Percentiles rank a stretch among this genome's conserved stretches.
Evolutionary conservation across 2,113 vertebrate genomes (phyloP).

Genomic region (Acanthochromis polyacanthus): DNA sequence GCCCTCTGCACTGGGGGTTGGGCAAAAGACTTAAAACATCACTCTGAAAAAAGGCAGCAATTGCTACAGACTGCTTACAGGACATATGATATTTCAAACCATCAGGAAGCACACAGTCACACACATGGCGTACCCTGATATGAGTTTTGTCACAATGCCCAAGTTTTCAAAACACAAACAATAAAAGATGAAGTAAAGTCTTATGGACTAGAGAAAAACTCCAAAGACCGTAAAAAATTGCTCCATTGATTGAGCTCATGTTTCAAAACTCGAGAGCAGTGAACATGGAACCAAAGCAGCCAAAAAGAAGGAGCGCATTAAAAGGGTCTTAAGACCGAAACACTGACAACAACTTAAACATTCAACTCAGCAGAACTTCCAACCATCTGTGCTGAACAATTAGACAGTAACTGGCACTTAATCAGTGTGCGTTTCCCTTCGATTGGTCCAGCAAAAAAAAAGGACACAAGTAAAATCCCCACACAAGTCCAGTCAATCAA

Average conservation of each 20-base stretch:
- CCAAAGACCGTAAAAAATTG: slow-evolving; percentile 20
- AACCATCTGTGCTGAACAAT: slow-evolving; percentile 57
- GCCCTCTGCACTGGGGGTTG: slow-evolving; percentile 66
- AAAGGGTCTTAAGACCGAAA: slow-evolving; percentile 45
- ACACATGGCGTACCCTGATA: slow-evolving; percentile 19
- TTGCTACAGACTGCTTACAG: slow-evolving; percentile 49
- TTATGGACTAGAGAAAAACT: background rate
- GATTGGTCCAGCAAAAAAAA: slow-evolving; percentile 56
- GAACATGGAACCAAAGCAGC: slow-evolving; percentile 17
- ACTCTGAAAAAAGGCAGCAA: slow-evolving; percentile 50
- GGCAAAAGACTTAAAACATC: slow-evolving; percentile 49
- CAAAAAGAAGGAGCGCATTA: slow-evolving; percentile 11
- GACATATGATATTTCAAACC: slow-evolving; percentile 53
- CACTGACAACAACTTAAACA: slow-evolving; percentile 52
- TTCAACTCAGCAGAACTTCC: slow-evolving; percentile 64
- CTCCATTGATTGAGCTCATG: slow-evolving; percentile 24
- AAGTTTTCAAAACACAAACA: slow-evolving; percentile 42
- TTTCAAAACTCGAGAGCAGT: slow-evolving; percentile 32
- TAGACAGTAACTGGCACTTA: slow-evolving; percentile 58
- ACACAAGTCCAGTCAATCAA: slow-evolving; percentile 59
- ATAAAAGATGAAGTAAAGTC: slow-evolving; percentile 18
- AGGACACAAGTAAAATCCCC: slow-evolving; percentile 54
- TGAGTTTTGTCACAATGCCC: slow-evolving; percentile 14
- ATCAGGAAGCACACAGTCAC: slow-evolving; percentile 53
- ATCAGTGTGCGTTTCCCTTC: slow-evolving; percentile 54